phyloP scores from a whole-genome alignment of 2,797 vertebrate genomes.

The Otus scops region DNA sequence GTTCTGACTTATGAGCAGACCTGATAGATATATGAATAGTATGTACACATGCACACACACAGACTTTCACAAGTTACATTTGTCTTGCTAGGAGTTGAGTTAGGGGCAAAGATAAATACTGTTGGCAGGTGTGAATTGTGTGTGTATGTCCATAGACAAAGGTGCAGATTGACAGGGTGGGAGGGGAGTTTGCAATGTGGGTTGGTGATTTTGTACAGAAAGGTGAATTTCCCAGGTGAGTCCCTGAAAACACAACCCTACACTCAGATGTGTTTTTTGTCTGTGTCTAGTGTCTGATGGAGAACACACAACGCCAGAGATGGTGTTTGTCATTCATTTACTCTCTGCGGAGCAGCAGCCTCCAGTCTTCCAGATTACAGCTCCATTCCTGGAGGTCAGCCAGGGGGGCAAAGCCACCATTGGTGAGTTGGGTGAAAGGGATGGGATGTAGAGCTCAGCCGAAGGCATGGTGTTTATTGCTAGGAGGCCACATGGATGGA shows the following conservation, averaged over 20 bases:
- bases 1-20: background rate
- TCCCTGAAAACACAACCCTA: background rate
- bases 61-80: background rate
- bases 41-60: background rate
- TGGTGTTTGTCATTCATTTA: conserved; percentile 88
- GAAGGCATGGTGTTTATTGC: background rate
- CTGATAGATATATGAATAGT: background rate
- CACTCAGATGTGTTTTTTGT: background rate
- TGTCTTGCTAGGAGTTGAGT: background rate
- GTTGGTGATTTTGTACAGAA: background rate
- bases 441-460: background rate
- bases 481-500: background rate
- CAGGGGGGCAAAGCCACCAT: conserved; percentile 84
- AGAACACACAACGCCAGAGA: conserved; percentile 85
- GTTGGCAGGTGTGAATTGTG: background rate
- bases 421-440: conserved; percentile 75
- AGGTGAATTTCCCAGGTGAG: background rate
- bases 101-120: background rate
- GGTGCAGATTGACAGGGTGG: background rate
- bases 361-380: conserved; percentile 84
- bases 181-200: accelerated
- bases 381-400: conserved; percentile 87
- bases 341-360: conserved; percentile 83
- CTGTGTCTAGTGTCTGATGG: conserved; percentile 86
- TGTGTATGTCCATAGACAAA: background rate